Evolutionary conservation across 35 echinoderm and acorn worm genomes (phyloP).

Genomic region (Stichopus chloronotus): DNA sequence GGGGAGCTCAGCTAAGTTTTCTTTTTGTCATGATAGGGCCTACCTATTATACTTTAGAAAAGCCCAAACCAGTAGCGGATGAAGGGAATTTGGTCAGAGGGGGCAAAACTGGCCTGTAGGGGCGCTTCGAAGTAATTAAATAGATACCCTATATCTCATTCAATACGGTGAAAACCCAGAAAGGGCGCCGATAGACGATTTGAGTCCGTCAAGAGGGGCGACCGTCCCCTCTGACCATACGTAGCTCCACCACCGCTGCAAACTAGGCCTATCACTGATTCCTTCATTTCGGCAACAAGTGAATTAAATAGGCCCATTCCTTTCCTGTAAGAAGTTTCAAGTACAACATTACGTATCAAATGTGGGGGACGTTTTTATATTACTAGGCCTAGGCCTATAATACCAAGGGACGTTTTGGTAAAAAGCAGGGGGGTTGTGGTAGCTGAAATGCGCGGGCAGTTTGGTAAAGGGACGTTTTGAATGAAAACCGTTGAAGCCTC

Average conservation of each 20-base stretch:
- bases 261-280: constrained; percentile 9
- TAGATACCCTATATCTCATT: too few species aligned
- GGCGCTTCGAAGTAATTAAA: too few species aligned
- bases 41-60: background rate
- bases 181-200: too few species aligned
- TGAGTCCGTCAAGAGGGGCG: too few species aligned
- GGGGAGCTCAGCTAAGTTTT: constrained; percentile 22
- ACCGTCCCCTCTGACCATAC: too few species aligned
- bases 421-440: background rate
- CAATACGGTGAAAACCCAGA: too few species aligned
- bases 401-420: background rate
- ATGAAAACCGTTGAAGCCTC: background rate
- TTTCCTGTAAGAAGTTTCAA: constrained; percentile 4
- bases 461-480: background rate
- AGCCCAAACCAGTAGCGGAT: too few species aligned
- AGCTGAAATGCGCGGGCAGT: background rate
- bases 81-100: too few species aligned
- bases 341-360: constrained; percentile 2
- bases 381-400: constrained; percentile 8
- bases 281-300: background rate
- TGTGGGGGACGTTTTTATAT: constrained; percentile 1
- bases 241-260: too few species aligned
- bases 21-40: constrained; percentile 35
- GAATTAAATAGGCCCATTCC: background rate
- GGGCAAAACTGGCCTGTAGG: too few species aligned